These are phyloP conservation scores for Pandemis corylana DNA, from an alignment of 2,888 invertebrate species.

Conservation along the genomic window DNA sequence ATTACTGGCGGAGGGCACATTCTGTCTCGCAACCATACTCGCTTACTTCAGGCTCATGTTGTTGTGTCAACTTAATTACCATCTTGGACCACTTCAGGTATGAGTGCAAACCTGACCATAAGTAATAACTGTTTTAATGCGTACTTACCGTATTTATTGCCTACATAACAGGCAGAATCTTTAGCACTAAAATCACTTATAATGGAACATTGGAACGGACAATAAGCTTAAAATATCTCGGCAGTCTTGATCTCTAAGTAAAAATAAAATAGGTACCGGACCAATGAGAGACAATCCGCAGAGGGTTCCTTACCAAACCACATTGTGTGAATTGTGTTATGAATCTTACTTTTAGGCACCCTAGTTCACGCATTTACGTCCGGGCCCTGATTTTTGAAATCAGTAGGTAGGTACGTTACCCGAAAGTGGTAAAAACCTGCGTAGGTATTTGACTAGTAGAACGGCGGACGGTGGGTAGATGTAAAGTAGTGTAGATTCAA, in stretches of 20 bases:
- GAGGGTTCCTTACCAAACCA: not conserved
- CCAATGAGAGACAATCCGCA: not conserved
- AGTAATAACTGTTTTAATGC: not conserved
- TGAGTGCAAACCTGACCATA: constrained; percentile 43
- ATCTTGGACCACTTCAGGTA: constrained; percentile 86
- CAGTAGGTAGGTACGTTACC: too few relatives aligned
- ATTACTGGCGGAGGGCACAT: constrained; percentile 87
- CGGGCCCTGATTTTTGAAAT: too few relatives aligned
- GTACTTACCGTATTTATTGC: not conserved
- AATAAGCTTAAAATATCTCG: not conserved
- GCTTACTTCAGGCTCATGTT: constrained; percentile 87
- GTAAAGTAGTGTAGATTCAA: too few relatives aligned
- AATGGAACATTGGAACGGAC: not conserved
- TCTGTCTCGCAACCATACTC: constrained; percentile 87
- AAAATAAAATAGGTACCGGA: not conserved
- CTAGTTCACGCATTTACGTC: too few relatives aligned
- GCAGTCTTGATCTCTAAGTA: not conserved
- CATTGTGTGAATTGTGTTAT: too few relatives aligned
- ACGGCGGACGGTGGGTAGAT: too few relatives aligned
- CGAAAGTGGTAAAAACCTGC: too few relatives aligned
- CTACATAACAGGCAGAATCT: not conserved
- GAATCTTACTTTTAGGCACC: too few relatives aligned
- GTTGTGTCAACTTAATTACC: constrained; percentile 86
- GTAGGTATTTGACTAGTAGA: too few relatives aligned
- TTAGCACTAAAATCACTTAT: not conserved